These are phyloP conservation scores for Sebastes itinus DNA, from an alignment of 2,797 vertebrate species.

Conservation along the genomic window DNA sequence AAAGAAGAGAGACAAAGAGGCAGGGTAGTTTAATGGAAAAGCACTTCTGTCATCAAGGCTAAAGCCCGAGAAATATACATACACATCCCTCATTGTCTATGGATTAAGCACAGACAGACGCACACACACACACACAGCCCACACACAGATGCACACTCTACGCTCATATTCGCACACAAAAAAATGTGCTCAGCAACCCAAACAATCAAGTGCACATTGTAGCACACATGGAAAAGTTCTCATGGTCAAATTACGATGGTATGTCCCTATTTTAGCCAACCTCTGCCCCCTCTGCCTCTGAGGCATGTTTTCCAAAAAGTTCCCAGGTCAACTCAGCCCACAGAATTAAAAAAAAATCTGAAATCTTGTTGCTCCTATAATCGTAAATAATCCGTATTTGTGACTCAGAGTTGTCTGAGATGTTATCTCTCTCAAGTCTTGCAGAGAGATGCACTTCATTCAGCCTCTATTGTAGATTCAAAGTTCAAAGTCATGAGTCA, in stretches of 20 bases:
- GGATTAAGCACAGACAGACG: slow-evolving; percentile 62
- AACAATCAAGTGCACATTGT: slow-evolving; percentile 11
- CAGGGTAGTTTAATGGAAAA: slow-evolving; percentile 55
- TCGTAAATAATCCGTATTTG: background rate
- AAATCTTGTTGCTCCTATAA: background rate
- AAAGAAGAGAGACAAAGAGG: slow-evolving; percentile 13
- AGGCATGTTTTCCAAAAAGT: slow-evolving; percentile 47
- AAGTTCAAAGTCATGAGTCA: background rate
- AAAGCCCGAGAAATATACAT: slow-evolving; percentile 58
- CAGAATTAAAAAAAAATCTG: background rate
- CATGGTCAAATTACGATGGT: slow-evolving; percentile 58
- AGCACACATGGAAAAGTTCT: slow-evolving; percentile 54
- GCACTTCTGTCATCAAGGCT: slow-evolving; percentile 68
- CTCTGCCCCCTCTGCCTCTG: slow-evolving; percentile 44
- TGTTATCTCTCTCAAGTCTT: background rate
- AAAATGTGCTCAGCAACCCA: slow-evolving; percentile 22
- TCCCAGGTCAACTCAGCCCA: slow-evolving; percentile 22
- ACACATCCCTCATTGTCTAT: slow-evolving; percentile 67
- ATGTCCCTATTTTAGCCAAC: slow-evolving; percentile 61
- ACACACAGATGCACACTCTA: slow-evolving; percentile 24
- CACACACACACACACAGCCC: slow-evolving; percentile 5
- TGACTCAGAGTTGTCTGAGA: background rate
- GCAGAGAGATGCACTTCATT: background rate
- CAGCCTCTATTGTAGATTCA: background rate
- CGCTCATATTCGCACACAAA: background rate